Conservation (phyloP, 2,888 invertebrate species). For the Arge pagana region DNA sequence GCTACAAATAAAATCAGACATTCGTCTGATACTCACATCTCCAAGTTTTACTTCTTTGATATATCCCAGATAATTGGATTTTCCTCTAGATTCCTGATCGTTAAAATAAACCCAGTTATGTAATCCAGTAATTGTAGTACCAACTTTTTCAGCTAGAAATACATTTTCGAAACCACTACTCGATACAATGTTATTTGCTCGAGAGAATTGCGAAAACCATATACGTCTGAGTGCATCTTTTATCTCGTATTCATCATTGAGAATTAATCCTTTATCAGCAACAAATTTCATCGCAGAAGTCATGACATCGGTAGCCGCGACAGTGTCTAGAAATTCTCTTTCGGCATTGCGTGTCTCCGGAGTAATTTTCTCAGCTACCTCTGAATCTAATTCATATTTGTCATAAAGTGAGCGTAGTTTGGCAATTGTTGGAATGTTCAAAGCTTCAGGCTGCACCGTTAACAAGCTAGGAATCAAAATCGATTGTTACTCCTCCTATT, state of each 20-base stretch:
- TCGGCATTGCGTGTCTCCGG: constrained; percentile 77
- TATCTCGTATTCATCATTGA: constrained; percentile 62
- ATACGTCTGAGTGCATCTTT: constrained; percentile 72
- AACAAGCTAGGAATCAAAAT: constrained; percentile 64
- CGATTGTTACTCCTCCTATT: neutral
- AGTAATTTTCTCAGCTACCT: constrained; percentile 75
- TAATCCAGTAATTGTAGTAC: constrained; percentile 74
- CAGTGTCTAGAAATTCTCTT: constrained; percentile 76
- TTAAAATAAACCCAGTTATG: constrained; percentile 91
- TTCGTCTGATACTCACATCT: constrained; percentile 63
- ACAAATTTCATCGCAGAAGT: constrained; percentile 71
- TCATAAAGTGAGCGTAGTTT: constrained; percentile 74
- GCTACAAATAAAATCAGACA: neutral
- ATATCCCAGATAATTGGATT: constrained; percentile 82
- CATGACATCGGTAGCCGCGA: constrained; percentile 79
- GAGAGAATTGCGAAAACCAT: constrained; percentile 83
- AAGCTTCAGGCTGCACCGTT: constrained; percentile 66
- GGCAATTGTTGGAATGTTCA: constrained; percentile 74
- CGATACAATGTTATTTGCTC: constrained; percentile 76
- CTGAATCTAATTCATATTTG: constrained; percentile 80
- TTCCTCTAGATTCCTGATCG: constrained; percentile 74
- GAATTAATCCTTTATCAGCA: constrained; percentile 61
- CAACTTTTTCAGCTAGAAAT: constrained; percentile 80
- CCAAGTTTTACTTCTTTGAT: constrained; percentile 71
- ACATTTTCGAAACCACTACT: constrained; percentile 94